phyloP scores from a whole-genome alignment of 2,888 invertebrate species.

The Drosophila nigricruria region DNA sequence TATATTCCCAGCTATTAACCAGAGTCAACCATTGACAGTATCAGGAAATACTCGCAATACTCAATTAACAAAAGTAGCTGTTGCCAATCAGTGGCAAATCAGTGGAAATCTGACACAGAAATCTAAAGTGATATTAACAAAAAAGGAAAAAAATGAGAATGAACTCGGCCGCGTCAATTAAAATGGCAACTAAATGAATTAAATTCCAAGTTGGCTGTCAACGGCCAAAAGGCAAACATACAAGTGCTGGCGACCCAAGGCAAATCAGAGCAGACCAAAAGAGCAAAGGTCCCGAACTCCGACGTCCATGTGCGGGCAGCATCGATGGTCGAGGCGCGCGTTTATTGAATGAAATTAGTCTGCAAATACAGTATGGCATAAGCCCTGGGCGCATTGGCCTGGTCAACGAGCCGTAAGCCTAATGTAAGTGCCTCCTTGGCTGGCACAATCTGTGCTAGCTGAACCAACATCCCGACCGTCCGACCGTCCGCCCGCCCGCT shows the following conservation, averaged over 20 bases:
- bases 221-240: conserved; percentile 67
- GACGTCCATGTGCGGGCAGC: conserved; percentile 11
- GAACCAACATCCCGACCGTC: background rate
- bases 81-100: conserved; percentile 26
- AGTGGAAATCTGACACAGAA: conserved; percentile 27
- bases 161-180: conserved; percentile 56
- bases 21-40: too few relatives aligned
- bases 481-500: too few relatives aligned
- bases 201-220: conserved; percentile 54
- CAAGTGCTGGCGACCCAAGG: conserved; percentile 42
- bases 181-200: conserved; percentile 66
- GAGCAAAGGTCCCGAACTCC: background rate
- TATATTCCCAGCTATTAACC: background rate
- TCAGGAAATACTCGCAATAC: background rate
- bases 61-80: conserved; percentile 50
- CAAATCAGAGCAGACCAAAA: conserved; percentile 11
- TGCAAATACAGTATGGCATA: conserved; percentile 52
- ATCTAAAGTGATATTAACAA: conserved; percentile 59
- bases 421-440: conserved; percentile 54
- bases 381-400: conserved; percentile 52
- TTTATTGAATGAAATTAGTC: conserved; percentile 79
- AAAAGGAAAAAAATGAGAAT: conserved; percentile 42
- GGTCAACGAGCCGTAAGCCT: conserved; percentile 60
- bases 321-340: conserved; percentile 58
- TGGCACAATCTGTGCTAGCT: conserved; percentile 40